Percentiles rank a stretch among this genome's conserved stretches.
Conservation (phyloP, 1,140 invertebrate genomes). For the Alviniconcha marisindica region DNA sequence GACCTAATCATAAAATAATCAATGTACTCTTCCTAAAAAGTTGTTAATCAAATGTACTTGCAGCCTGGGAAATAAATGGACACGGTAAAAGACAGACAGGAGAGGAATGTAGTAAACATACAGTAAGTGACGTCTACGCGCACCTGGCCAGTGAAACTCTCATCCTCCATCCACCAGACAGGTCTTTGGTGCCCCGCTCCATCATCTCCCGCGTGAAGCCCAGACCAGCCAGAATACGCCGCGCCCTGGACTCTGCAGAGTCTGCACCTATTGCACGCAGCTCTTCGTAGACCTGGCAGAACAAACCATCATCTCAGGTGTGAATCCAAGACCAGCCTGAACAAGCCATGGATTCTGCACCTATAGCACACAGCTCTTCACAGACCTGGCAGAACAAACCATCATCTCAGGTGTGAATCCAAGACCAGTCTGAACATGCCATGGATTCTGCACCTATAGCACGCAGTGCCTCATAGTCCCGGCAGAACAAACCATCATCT, state of each 20-base stretch:
- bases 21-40: too few species aligned
- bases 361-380: slow-evolving; percentile 96
- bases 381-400: slow-evolving; percentile 83
- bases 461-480: slow-evolving; percentile 96
- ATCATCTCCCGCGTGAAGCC: slow-evolving; percentile 97
- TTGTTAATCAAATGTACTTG: too few species aligned
- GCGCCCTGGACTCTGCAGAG: slow-evolving; percentile 95
- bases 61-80: too few species aligned
- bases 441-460: slow-evolving; percentile 97
- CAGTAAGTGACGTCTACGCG: too few species aligned
- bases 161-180: slow-evolving; percentile 99
- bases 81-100: too few species aligned
- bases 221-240: slow-evolving; percentile 96
- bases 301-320: slow-evolving; percentile 89
- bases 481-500: slow-evolving; percentile 86
- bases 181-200: slow-evolving; percentile 93
- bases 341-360: slow-evolving; percentile 97
- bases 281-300: slow-evolving; percentile 91
- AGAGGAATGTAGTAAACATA: too few species aligned
- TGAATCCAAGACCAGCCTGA: slow-evolving; percentile 97
- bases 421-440: slow-evolving; percentile 96
- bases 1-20: too few species aligned
- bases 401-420: slow-evolving; percentile 97
- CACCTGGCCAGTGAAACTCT: slow-evolving; percentile 92
- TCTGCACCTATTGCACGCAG: slow-evolving; percentile 97